Base-by-base conservation (phyloP, 1,140 invertebrate genomes). In the Megalonaias nervosa region DNA sequence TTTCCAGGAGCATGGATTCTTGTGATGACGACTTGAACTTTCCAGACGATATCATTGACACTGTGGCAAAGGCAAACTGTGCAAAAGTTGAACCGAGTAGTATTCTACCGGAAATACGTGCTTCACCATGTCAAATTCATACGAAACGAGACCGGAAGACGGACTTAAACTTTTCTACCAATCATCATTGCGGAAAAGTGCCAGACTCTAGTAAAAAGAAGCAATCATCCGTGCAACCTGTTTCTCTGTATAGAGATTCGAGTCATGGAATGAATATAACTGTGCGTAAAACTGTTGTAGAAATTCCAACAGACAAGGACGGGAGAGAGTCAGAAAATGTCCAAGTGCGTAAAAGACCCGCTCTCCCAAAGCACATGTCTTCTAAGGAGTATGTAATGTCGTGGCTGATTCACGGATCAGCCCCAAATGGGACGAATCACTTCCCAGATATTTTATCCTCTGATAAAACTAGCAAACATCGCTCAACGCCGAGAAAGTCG, bases 341-440 rank as follows among this genome's bases (percentile, higher is more conserved):
- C 1, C 19, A n/a, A 57, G 58, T 26, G 62, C 70, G 48, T 48
- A 48, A 48, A 48, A 48, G 38, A 48, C 71, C 76, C 14, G 55
- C 60, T 9, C 68, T 78, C 26, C 76, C 76, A 14, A 78, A 69
- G 64, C 59, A 78, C 58, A 78, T 78, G 76, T 73, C 76, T 21
- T 78, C 76, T 23, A 78, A 78, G 62, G 76, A 78, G 48, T 78
- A 73, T 61, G 76, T 78, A 31, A 78, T 78, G 76, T 68, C 70
- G 11, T 78, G 76, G 76, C 38, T 78, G 3, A 67, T 78, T 4
- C 76, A 78, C 65, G 76, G 76, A 21, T 78, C 76, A 17, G 76
- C 66, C 19, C 76, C 76, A 13, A 21, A 58, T 38, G 76, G 64
- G 16, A 55, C 70, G 3, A 78, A 78, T 57, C 76, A 78, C 38